phyloP scores from a whole-genome alignment of 2,113 vertebrate genomes.

The Lagopus leucura region DNA sequence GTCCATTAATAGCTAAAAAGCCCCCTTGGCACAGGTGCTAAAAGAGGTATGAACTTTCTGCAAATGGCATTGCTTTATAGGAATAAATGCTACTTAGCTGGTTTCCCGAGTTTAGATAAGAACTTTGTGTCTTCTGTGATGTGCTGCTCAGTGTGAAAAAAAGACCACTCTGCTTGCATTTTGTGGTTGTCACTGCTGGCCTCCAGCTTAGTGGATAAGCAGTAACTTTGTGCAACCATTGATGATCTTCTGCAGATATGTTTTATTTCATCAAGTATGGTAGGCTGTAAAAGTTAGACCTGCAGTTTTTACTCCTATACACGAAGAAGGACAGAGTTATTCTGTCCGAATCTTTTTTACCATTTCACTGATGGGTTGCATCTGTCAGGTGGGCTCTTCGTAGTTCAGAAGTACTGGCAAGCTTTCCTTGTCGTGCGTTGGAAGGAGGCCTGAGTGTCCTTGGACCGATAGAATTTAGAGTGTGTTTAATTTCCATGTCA shows the following conservation, averaged over 20 bases:
- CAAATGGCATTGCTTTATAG: constrained; percentile 13
- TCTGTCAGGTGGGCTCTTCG: neutral
- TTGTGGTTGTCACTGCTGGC: neutral
- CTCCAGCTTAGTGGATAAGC: neutral
- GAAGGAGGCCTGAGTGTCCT: neutral
- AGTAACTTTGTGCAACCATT: neutral
- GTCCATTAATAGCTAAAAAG: neutral
- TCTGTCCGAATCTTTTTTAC: neutral
- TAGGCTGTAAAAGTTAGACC: neutral
- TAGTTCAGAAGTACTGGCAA: neutral
- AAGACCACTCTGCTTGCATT: neutral
- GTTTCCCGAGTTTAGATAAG: neutral
- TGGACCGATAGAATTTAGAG: neutral
- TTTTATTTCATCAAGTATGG: neutral
- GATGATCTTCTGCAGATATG: neutral
- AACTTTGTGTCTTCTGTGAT: neutral
- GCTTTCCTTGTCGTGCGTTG: neutral
- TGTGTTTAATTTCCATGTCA: constrained; percentile 17
- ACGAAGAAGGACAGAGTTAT: neutral
- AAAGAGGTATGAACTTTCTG: constrained; percentile 22
- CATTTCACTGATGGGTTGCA: neutral
- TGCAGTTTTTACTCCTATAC: neutral
- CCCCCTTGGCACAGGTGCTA: neutral
- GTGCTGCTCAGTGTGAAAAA: neutral
- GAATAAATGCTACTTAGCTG: neutral